Conservation (phyloP, 2,888 invertebrate genomes). For the Siphonodentalium dalli region DNA sequence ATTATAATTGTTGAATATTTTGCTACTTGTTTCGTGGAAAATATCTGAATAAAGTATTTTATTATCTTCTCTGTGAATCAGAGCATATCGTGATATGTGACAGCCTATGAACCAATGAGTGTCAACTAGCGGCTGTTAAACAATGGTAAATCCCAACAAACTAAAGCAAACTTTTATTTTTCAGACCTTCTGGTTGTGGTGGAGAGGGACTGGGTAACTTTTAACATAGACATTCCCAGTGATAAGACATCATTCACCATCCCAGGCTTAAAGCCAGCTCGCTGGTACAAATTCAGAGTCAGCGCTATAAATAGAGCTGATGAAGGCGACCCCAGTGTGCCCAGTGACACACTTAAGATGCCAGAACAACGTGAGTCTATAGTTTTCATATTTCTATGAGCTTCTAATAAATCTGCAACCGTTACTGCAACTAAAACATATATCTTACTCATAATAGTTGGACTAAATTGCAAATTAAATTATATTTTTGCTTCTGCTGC, state of each 20-base stretch:
- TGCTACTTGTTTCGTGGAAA: too few relatives aligned
- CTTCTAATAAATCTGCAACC: too few relatives aligned
- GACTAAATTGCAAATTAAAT: too few relatives aligned
- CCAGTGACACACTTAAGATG: conserved; percentile 84
- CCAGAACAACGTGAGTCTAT: conserved; percentile 86
- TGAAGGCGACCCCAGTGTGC: conserved; percentile 88
- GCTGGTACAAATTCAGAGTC: conserved; percentile 95
- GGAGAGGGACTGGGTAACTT: conserved; percentile 64
- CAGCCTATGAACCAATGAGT: too few relatives aligned
- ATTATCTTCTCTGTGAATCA: too few relatives aligned
- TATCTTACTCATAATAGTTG: too few relatives aligned
- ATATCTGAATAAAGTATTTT: too few relatives aligned
- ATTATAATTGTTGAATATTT: too few relatives aligned
- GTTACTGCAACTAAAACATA: too few relatives aligned
- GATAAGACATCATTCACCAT: conserved; percentile 86
- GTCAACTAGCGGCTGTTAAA: background rate
- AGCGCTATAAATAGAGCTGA: conserved; percentile 96
- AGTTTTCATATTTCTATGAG: too few relatives aligned
- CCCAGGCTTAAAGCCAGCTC: conserved; percentile 86
- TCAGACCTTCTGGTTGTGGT: conserved; percentile 1
- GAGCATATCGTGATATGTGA: too few relatives aligned
- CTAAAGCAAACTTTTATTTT: background rate
- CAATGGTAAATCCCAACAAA: background rate
- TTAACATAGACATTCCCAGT: conserved; percentile 86
- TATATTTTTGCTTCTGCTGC: too few relatives aligned